Base-by-base conservation (phyloP, 2,113 vertebrate species). In the Ochotona princeps region DNA sequence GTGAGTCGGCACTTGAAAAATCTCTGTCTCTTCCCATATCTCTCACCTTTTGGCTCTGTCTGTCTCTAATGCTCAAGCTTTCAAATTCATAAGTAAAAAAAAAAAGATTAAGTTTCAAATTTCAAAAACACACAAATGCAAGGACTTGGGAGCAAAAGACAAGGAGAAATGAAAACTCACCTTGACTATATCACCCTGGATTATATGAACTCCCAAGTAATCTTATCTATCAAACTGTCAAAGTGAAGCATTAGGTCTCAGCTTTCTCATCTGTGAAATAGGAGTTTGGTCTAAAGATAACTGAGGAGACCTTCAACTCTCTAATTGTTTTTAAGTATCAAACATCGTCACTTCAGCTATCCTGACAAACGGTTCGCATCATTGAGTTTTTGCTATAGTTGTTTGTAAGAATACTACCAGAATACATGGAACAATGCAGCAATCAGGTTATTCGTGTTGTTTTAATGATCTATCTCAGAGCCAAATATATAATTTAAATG, bases 251-350 rank as follows among this genome's bases (percentile, higher is more conserved):
- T 21, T 63, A 67, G 1, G 12, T 20, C 17, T 44, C 30, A 51
- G 30, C 5, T 61, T 67, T 67, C 1, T 44, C 21, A 47, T 9
- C 9, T 69, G 4, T 89, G 49, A 65, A 51, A 38, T 69, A 14
- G 32, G 25, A 25, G 0, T 79, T 47, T 88, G 32, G 28, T 35
- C 14, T 15, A 47, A n/a, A 88, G 20, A n/a, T 30, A 66, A 66
- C 1, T 10, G 4, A 79, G 5, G 8, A 3, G 5, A 3, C 26
- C 54, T 38, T 35, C 2, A 38, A 2, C 7, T 83, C 20, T 7
- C 7, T 73, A 5, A 7, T 28, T 72, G 21, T 26, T 1, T 30
- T 12, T 67, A 47, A 21, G 13, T 44, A 12, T 66, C 66, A 28
- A 72, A 73, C 32, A 51, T 95, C 21, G 18, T 51, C 9, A 28